Base-by-base conservation (phyloP, 2,888 invertebrate genomes). In the Hemaris fuciformis region DNA sequence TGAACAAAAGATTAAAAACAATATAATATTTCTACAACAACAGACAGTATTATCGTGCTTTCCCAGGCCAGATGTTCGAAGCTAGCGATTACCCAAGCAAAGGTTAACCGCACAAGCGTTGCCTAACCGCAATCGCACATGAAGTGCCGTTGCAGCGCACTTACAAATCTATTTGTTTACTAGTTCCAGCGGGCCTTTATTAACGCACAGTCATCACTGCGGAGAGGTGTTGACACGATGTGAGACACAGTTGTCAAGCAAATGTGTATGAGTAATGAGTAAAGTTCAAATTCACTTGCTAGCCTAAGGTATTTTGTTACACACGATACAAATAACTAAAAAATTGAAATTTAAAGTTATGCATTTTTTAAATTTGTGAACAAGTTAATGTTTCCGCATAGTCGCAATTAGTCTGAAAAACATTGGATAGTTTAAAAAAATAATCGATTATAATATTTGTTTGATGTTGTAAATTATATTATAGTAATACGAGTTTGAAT, bases 21-120 rank as follows among this genome's bases (percentile, higher is more conserved):
- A n/a, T n/a, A 38, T 10, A 3, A 38, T 38, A 8, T 13, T 22
- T 45, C 23, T 53, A 59, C 20, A 23, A 38, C 31, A 20, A 27
- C 43, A 3, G 20, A 22, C 27, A 15, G 27, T 13, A n/a, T 64
- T 59, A 69, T 74, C 66, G 67, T 67, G 66, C 59, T 64, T 66
- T 67, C 58, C 27, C 31, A 53, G 53, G 53, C 53, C 53, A 53
- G 53, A 53, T 53, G 53, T 53, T 53, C 10, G 18, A 31, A 53
- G 18, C 53, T 31, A 53, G 53, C 31, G 53, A 53, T 53, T 53
- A 53, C 53, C 27, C 53, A 53, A 53, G 53, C 53, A 53, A 31
- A 53, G 53, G 31, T 53, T 53, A 27, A 53, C 53, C 48, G 48
- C 31, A 53, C 15, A 27, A 27, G 18, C 31, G 27, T 53, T 53